Conservation (phyloP, 2,888 invertebrate genomes). For the Nephrotoma guestfalica region DNA sequence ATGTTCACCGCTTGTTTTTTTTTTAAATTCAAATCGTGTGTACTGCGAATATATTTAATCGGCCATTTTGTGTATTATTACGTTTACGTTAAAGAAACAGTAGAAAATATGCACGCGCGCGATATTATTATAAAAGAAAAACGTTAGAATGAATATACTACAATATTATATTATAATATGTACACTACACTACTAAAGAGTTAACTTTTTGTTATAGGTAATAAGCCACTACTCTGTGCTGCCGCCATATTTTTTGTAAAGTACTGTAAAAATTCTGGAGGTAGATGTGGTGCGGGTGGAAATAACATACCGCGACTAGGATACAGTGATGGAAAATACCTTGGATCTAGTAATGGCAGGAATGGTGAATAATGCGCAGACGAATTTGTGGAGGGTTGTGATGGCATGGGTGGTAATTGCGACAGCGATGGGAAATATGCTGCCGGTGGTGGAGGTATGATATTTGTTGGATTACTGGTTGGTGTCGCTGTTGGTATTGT, state of each 20-base stretch:
- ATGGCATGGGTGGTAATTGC: not conserved
- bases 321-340: slow-evolving; percentile 12
- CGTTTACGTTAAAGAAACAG: not conserved
- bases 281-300: slow-evolving; percentile 8
- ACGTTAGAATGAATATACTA: not conserved
- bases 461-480: not conserved
- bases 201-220: slow-evolving; percentile 15
- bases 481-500: not conserved
- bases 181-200: not conserved
- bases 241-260: slow-evolving; percentile 12
- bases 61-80: not conserved
- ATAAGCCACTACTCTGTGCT: slow-evolving; percentile 12
- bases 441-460: not conserved
- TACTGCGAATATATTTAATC: not conserved
- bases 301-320: slow-evolving; percentile 11
- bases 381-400: not conserved
- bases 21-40: not conserved
- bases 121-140: not conserved
- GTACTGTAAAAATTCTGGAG: slow-evolving; percentile 12
- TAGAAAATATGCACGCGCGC: not conserved
- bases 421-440: not conserved
- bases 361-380: not conserved
- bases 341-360: slow-evolving; percentile 12
- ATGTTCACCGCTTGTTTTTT: not conserved
- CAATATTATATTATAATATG: not conserved